These are phyloP conservation scores for Calameuta pallipes DNA, from an alignment of 2,888 invertebrate species.

Conservation along the genomic window DNA sequence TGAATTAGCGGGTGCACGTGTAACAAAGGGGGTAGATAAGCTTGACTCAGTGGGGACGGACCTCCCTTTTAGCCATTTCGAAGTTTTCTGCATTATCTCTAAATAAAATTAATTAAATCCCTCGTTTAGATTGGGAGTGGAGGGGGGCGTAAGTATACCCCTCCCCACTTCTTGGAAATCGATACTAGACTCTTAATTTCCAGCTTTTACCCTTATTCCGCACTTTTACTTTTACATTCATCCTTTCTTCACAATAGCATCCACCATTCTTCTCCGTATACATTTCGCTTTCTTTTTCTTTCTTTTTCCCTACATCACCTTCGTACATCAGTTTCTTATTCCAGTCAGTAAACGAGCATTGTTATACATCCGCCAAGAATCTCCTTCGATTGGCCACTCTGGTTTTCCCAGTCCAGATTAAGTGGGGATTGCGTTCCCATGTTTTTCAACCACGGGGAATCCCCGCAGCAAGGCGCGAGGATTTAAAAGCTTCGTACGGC, in stretches of 20 bases:
- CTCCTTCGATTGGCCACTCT: constrained; percentile 1
- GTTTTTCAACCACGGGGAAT: constrained; percentile 3
- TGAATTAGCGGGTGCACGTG: no score
- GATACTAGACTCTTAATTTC: constrained; percentile 34
- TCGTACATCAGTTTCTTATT: neutral
- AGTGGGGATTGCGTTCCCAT: neutral
- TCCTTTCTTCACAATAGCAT: no score
- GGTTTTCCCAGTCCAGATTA: constrained; percentile 3
- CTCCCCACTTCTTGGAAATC: constrained; percentile 30
- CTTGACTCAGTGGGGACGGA: no score
- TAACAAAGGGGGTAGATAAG: no score
- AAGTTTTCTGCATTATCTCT: constrained; percentile 26
- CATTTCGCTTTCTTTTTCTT: constrained; percentile 19
- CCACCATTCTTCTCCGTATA: no score
- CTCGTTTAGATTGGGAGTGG: constrained; percentile 11
- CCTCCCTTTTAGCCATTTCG: constrained; percentile 15
- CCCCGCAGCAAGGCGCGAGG: neutral
- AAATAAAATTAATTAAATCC: constrained; percentile 45
- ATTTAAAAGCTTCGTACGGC: constrained; percentile 3
- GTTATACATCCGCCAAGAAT: constrained; percentile 18
- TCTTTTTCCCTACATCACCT: constrained; percentile 11
- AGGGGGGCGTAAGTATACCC: constrained; percentile 14
- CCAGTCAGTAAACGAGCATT: neutral
- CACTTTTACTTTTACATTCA: no score
- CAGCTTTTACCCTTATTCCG: constrained; percentile 6